Conservation (phyloP, 2,888 invertebrate genomes). For the Dinocampus coccinellae region DNA sequence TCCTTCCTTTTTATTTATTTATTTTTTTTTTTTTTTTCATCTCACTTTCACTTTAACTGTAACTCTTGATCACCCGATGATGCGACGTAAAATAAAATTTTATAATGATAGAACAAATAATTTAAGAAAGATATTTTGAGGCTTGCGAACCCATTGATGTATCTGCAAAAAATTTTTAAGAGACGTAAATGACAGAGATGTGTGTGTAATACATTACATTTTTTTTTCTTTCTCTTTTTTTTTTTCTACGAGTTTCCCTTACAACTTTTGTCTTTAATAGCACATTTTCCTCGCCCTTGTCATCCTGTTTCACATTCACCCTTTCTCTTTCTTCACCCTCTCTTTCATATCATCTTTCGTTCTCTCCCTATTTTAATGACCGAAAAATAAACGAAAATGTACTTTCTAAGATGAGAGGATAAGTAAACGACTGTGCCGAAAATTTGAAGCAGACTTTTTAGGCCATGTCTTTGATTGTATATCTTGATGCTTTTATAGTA, state of each 20-base stretch:
- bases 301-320: not conserved
- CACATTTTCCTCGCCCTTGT: not conserved
- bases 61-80: slow-evolving; percentile 9
- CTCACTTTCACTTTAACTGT: slow-evolving; percentile 8
- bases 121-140: no score
- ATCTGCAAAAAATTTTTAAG: no score
- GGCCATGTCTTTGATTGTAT: slow-evolving; percentile 20
- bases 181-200: not conserved
- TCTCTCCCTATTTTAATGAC: not conserved
- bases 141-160: no score
- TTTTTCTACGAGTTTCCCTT: not conserved
- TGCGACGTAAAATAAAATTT: slow-evolving; percentile 30
- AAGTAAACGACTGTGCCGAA: not conserved
- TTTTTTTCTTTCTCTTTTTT: not conserved
- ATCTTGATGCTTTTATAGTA: not conserved
- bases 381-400: not conserved
- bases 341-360: not conserved
- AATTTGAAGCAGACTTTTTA: slow-evolving; percentile 17
- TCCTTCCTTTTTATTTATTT: not conserved
- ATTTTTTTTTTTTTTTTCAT: slow-evolving; percentile 20
- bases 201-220: not conserved
- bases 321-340: no score
- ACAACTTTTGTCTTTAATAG: not conserved
- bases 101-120: no score
- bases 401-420: not conserved